These are phyloP conservation scores for Alces alces DNA, from an alignment of 2,113 vertebrate species.

Conservation along the genomic window DNA sequence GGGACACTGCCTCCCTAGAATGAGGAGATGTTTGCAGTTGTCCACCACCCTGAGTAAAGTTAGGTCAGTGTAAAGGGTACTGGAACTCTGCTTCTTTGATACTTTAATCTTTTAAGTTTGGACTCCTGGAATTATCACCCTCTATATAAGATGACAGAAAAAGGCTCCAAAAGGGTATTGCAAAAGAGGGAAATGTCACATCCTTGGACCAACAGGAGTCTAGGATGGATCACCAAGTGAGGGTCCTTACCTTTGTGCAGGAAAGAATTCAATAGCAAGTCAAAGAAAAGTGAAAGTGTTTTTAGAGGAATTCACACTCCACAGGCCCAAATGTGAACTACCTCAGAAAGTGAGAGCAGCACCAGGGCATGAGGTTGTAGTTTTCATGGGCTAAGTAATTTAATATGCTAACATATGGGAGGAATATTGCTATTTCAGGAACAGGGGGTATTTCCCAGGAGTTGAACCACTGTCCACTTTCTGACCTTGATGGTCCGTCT, in stretches of 20 bases:
- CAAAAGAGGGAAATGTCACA: not conserved
- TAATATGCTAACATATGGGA: not conserved
- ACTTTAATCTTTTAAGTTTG: not conserved
- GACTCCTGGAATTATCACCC: not conserved
- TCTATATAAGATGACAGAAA: not conserved
- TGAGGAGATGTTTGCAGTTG: not conserved
- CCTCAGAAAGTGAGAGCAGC: not conserved
- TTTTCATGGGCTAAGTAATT: not conserved
- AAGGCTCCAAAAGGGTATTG: not conserved
- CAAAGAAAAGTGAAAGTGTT: not conserved
- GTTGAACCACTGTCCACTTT: not conserved
- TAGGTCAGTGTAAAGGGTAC: not conserved
- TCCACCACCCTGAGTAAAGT: not conserved
- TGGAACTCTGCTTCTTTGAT: not conserved
- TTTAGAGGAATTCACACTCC: not conserved
- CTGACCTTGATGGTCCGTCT: not conserved
- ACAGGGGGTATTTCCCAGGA: not conserved
- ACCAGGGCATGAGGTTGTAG: not conserved
- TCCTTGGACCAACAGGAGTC: not conserved
- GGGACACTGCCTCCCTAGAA: not conserved
- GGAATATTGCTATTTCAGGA: not conserved
- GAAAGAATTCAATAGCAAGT: not conserved
- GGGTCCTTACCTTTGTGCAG: not conserved
- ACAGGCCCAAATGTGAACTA: not conserved
- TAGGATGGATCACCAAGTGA: not conserved